A percentile compares a stretch with the other conserved stretches of the same genome.
Evolutionary conservation across 2,888 invertebrate genomes (phyloP).

Genomic region (Bembecia ichneumoniformis): DNA sequence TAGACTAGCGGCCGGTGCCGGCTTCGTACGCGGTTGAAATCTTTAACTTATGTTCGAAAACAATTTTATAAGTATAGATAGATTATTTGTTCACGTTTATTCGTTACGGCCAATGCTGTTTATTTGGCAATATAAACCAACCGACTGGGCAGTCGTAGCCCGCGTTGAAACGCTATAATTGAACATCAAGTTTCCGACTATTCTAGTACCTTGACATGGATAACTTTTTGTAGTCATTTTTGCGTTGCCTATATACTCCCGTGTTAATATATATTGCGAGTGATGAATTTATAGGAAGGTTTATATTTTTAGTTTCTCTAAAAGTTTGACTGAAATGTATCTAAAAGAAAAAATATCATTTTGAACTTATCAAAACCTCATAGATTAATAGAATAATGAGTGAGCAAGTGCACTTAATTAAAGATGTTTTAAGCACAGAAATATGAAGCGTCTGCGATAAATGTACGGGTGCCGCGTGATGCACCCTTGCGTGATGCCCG

Average conservation of each 20-base stretch:
- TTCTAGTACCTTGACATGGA: constrained; percentile 59
- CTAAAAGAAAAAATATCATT: too few species aligned
- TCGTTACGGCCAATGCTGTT: constrained; percentile 12
- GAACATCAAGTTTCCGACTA: constrained; percentile 56
- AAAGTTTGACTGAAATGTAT: too few species aligned
- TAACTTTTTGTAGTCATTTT: constrained; percentile 40
- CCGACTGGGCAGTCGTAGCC: constrained; percentile 21
- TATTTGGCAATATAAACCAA: constrained; percentile 28
- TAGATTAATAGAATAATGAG: too few species aligned
- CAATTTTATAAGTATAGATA: too few species aligned
- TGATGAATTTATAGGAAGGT: too few species aligned
- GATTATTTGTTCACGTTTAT: neutral
- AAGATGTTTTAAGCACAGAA: too few species aligned
- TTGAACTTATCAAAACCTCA: too few species aligned
- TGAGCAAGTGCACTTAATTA: too few species aligned
- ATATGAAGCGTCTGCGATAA: neutral
- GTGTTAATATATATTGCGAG: neutral
- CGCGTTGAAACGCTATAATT: constrained; percentile 45
- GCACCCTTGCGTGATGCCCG: constrained; percentile 33
- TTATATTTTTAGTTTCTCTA: too few species aligned
- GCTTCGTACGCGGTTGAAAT: too few species aligned
- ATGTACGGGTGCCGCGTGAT: constrained; percentile 20
- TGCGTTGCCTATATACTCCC: constrained; percentile 13
- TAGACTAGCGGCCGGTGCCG: too few species aligned
- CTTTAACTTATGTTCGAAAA: too few species aligned